A percentile compares a stretch with the other conserved stretches of the same genome.
Evolutionary conservation across 2,888 invertebrate genomes (phyloP).

Genomic region (Smittia sp.): DNA sequence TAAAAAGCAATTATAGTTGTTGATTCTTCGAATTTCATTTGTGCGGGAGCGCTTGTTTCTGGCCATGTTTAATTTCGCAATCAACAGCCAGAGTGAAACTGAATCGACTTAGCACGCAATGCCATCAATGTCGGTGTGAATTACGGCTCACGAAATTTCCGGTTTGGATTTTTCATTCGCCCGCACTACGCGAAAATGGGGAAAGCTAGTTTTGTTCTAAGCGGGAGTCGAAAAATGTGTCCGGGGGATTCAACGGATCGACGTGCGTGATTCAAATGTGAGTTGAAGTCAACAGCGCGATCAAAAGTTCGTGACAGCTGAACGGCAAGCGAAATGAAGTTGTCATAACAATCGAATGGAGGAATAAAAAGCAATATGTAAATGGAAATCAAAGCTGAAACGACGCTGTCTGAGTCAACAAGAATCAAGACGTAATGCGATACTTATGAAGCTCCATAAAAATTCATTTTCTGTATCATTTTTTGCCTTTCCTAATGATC

Average conservation of each 20-base stretch:
- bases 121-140: slow-evolving; percentile 40
- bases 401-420: slow-evolving; percentile 26
- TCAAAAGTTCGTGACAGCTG: slow-evolving; percentile 7
- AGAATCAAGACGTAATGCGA: slow-evolving; percentile 34
- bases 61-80: slow-evolving; percentile 26
- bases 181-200: neutral
- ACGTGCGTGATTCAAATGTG: neutral
- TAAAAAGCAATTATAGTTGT: slow-evolving; percentile 30
- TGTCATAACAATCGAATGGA: slow-evolving; percentile 28
- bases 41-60: neutral
- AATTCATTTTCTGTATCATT: slow-evolving; percentile 19
- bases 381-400: slow-evolving; percentile 21
- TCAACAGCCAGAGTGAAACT: slow-evolving; percentile 29
- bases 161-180: slow-evolving; percentile 37
- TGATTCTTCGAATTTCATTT: slow-evolving; percentile 27
- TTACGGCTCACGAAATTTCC: slow-evolving; percentile 40
- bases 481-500: neutral
- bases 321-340: neutral
- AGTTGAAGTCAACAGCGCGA: neutral
- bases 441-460: slow-evolving; percentile 36
- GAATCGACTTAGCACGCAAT: slow-evolving; percentile 36
- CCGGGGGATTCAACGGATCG: too few relatives aligned
- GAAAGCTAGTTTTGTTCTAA: too few relatives aligned
- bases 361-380: slow-evolving; percentile 33
- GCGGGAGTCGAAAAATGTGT: too few relatives aligned